phyloP scores from a whole-genome alignment of 2,797 vertebrate genomes.

The Enteromius fasciolatus region DNA sequence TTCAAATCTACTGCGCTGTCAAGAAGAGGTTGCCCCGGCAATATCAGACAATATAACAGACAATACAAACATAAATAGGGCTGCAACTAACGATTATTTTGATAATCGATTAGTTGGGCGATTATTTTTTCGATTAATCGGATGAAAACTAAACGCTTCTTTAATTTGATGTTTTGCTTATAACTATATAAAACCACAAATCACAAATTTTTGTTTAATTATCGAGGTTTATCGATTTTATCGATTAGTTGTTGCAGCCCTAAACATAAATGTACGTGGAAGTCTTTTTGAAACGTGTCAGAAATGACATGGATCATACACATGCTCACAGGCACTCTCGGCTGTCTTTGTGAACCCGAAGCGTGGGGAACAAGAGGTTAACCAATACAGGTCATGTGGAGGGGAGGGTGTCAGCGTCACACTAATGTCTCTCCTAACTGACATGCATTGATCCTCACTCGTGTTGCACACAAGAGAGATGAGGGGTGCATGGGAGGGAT shows the following conservation, averaged over 20 bases:
- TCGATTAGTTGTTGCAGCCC: too few relatives aligned
- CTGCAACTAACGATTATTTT: too few relatives aligned
- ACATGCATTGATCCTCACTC: slow-evolving; percentile 32
- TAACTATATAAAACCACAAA: too few relatives aligned
- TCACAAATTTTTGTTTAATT: too few relatives aligned
- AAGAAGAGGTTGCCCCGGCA: slow-evolving; percentile 7
- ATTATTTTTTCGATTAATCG: too few relatives aligned
- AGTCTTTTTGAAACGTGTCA: slow-evolving; percentile 18
- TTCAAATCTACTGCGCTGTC: neutral
- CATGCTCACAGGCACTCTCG: slow-evolving; percentile 33
- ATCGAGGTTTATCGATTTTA: too few relatives aligned
- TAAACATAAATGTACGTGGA: neutral
- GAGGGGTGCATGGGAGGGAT: slow-evolving; percentile 3
- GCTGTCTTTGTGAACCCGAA: slow-evolving; percentile 17
- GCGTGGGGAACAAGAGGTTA: slow-evolving; percentile 44
- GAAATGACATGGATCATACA: neutral
- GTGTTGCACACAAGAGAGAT: slow-evolving; percentile 21
- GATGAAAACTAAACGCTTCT: too few relatives aligned
- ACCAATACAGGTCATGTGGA: slow-evolving; percentile 48
- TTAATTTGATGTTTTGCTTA: too few relatives aligned
- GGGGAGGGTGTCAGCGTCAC: slow-evolving; percentile 47
- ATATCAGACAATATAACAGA: too few relatives aligned
- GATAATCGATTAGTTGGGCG: too few relatives aligned
- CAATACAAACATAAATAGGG: too few relatives aligned
- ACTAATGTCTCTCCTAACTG: slow-evolving; percentile 46